Conservation (phyloP, 2,113 vertebrate species). For the Chunga burmeisteri region DNA sequence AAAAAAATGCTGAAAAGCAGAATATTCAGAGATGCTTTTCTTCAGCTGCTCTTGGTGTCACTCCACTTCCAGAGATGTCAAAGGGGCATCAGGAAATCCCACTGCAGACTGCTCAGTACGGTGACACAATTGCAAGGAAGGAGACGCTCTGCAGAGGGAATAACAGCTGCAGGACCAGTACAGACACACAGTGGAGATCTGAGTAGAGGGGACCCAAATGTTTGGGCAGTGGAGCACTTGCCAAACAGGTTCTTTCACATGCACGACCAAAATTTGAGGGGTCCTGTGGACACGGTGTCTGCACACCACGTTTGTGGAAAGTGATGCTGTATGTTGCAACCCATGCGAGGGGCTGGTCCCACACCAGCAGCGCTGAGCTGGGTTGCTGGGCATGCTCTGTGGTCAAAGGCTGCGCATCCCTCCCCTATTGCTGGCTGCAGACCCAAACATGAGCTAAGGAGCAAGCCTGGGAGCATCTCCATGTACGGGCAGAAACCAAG, state of each 20-base stretch:
- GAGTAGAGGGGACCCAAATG: neutral
- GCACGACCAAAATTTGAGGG: neutral
- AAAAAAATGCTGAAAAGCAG: neutral
- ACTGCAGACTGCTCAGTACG: fast-evolving
- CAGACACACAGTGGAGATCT: neutral
- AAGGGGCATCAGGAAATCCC: neutral
- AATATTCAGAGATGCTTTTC: neutral
- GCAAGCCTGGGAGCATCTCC: neutral
- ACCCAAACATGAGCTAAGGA: neutral
- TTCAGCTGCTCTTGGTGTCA: neutral
- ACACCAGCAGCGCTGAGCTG: neutral
- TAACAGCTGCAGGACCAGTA: neutral
- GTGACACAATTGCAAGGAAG: neutral
- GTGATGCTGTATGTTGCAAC: fast-evolving
- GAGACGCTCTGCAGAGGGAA: neutral
- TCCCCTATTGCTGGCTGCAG: neutral
- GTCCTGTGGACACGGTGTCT: neutral
- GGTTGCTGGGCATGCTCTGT: neutral
- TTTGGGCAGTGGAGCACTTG: neutral
- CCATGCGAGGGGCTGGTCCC: neutral
- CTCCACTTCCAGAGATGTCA: neutral
- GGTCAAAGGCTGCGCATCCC: neutral
- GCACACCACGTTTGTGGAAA: neutral
- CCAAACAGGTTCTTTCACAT: neutral
- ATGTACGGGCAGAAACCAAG: neutral